phyloP scores from a whole-genome alignment of 2,797 vertebrate genomes.

The Pempheris klunzingeri region DNA sequence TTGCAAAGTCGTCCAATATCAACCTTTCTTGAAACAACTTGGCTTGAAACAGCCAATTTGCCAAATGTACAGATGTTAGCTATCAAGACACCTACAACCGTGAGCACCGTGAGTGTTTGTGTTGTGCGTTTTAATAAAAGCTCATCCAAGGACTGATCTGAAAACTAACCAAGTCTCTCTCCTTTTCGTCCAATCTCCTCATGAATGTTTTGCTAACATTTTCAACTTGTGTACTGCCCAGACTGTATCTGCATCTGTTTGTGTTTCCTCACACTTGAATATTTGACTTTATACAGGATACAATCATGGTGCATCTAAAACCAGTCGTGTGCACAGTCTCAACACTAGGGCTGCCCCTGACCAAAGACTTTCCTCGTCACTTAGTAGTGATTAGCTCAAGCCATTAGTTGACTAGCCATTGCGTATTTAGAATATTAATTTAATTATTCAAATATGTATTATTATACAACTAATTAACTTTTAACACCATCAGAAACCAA shows the following conservation, averaged over 20 bases:
- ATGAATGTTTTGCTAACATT: not conserved
- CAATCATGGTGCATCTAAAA: not conserved
- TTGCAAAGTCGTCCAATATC: not conserved
- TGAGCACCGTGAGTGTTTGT: not conserved
- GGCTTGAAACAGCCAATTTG: not conserved
- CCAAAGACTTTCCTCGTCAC: too few relatives aligned
- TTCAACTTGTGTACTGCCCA: not conserved
- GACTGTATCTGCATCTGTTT: not conserved
- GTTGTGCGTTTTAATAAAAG: not conserved
- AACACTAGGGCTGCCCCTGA: too few relatives aligned
- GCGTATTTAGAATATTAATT: too few relatives aligned
- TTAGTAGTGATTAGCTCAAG: too few relatives aligned
- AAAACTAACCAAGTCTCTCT: not conserved
- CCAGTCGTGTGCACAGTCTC: not conserved
- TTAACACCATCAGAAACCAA: too few relatives aligned
- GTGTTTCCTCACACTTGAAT: not conserved
- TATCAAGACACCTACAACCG: not conserved
- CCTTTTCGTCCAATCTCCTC: not conserved
- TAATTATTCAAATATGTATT: too few relatives aligned
- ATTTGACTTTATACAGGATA: not conserved
- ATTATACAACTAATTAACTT: too few relatives aligned
- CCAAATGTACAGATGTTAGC: conserved; percentile 3
- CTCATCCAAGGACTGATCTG: not conserved
- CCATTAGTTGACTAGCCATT: too few relatives aligned
- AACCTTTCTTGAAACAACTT: not conserved